phyloP scores from a whole-genome alignment of 1,140 invertebrate genomes.

The Heliconius nattereri region DNA sequence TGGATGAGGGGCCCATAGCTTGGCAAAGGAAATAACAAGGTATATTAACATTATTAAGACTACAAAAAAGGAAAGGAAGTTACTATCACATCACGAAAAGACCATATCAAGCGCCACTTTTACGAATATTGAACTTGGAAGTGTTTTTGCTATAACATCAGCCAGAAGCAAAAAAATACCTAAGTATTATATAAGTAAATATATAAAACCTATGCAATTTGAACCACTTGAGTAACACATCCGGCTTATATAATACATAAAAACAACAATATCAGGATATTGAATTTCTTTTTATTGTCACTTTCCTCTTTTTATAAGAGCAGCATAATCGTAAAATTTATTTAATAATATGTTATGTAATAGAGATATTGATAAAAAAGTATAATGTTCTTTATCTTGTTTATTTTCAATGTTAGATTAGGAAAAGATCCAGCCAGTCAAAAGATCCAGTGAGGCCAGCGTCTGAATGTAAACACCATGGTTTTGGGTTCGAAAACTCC shows the following conservation, averaged over 20 bases:
- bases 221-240: neutral
- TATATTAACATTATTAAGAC: too few relatives aligned
- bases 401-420: too few relatives aligned
- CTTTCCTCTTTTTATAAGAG: neutral
- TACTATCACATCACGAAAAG: neutral
- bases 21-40: too few relatives aligned
- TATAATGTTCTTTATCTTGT: too few relatives aligned
- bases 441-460: too few relatives aligned
- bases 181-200: neutral
- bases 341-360: neutral
- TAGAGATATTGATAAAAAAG: neutral
- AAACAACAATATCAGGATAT: neutral
- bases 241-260: conserved; percentile 3
- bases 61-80: neutral
- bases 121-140: neutral
- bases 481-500: too few relatives aligned
- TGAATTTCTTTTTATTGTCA: neutral
- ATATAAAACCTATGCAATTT: neutral
- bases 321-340: neutral
- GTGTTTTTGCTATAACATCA: neutral
- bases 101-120: neutral
- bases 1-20: too few relatives aligned
- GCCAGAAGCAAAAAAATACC: neutral
- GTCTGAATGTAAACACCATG: too few relatives aligned
- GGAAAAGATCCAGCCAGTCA: too few relatives aligned